Evolutionary conservation across 2,797 vertebrate genomes (phyloP).

Genomic region (Sebastiscus albofasciatus): DNA sequence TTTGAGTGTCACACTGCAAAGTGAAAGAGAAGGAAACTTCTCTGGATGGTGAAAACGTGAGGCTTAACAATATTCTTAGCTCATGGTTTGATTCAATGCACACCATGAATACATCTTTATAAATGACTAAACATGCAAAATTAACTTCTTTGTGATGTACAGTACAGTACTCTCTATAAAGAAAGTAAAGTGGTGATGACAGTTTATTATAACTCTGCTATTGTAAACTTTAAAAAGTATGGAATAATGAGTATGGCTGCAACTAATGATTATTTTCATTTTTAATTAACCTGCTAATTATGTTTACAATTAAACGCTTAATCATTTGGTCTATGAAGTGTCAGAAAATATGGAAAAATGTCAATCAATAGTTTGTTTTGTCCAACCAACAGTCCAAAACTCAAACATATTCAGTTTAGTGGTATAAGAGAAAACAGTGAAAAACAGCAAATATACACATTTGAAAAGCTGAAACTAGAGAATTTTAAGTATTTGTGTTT

Average conservation of each 20-base stretch:
- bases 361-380: background rate
- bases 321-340: background rate
- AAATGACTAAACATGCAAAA: background rate
- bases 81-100: background rate
- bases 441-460: background rate
- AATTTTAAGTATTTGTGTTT: background rate
- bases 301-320: fast-evolving
- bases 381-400: background rate
- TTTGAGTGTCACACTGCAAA: background rate
- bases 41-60: background rate
- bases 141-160: background rate
- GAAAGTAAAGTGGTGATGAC: background rate
- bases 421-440: background rate
- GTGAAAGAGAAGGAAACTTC: slow-evolving; percentile 38
- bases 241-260: background rate
- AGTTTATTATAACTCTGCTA: background rate
- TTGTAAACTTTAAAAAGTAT: background rate
- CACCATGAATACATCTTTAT: background rate
- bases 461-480: no score
- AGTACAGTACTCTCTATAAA: background rate
- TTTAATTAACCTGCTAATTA: background rate
- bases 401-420: background rate
- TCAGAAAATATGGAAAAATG: no score
- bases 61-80: background rate
- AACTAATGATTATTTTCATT: background rate